Conservation (phyloP, 2,113 vertebrate genomes). For the Ptychochromis oligacanthus region DNA sequence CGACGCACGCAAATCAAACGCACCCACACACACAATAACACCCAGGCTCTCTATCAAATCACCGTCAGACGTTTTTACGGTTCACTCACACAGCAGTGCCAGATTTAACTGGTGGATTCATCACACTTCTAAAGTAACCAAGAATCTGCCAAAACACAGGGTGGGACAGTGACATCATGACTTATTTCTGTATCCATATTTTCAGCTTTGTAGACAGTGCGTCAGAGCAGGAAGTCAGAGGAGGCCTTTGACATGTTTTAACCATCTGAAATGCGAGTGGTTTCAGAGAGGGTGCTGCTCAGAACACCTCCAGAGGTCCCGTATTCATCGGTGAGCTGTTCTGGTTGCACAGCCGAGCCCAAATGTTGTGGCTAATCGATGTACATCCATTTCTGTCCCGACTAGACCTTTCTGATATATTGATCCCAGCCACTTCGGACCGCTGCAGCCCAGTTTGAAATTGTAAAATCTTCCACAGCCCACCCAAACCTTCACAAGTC, state of each 20-base stretch:
- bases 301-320: not conserved
- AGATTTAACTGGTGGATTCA: not conserved
- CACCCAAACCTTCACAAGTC: not conserved
- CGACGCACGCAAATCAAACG: not conserved
- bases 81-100: not conserved
- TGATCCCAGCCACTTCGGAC: not conserved
- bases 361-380: accelerated
- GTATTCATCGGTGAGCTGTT: not conserved
- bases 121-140: not conserved
- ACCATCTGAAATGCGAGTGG: constrained; percentile 15
- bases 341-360: not conserved
- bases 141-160: constrained; percentile 7
- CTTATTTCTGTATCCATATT: not conserved
- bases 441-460: not conserved
- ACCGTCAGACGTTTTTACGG: constrained; percentile 11
- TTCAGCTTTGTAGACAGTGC: constrained; percentile 7
- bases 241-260: not conserved
- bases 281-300: not conserved
- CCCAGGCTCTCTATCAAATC: constrained; percentile 26
- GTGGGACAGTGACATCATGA: constrained; percentile 37
- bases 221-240: constrained; percentile 33
- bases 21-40: constrained; percentile 19
- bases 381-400: not conserved
- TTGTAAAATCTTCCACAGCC: accelerated
- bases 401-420: accelerated